These are phyloP conservation scores for Ecliptopera silaceata DNA, from an alignment of 2,888 invertebrate species.

Conservation along the genomic window DNA sequence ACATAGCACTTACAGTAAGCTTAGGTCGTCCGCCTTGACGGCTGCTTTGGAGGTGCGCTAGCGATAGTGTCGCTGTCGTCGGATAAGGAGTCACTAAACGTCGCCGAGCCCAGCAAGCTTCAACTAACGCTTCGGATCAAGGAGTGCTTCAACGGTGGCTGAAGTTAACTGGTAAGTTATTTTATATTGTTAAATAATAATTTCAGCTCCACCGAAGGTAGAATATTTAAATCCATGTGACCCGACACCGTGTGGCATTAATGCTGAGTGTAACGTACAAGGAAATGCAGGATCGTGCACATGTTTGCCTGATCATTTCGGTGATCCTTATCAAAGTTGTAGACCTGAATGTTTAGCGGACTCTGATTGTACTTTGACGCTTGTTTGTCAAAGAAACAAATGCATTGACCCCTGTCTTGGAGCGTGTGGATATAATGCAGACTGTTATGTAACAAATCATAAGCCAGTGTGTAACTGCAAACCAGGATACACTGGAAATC, in stretches of 20 bases:
- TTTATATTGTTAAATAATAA: conserved; percentile 59
- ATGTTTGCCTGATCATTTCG: conserved; percentile 87
- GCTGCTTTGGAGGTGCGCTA: conserved; percentile 77
- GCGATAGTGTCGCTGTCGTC: conserved; percentile 68
- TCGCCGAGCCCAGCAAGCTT: conserved; percentile 78
- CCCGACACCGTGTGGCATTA: conserved; percentile 86
- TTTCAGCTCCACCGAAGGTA: conserved; percentile 74
- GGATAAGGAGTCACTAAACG: conserved; percentile 76
- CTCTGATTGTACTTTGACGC: conserved; percentile 85
- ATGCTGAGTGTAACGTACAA: conserved; percentile 89
- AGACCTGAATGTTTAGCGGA: conserved; percentile 86
- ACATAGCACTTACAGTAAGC: conserved; percentile 83
- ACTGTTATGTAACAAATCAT: conserved; percentile 86
- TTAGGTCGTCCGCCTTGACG: conserved; percentile 73
- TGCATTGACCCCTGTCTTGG: conserved; percentile 88
- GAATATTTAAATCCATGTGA: conserved; percentile 83
- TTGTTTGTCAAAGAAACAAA: conserved; percentile 85
- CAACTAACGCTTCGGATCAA: conserved; percentile 82
- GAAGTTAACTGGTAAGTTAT: conserved; percentile 68
- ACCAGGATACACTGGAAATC: conserved; percentile 86
- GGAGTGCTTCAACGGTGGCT: conserved; percentile 78
- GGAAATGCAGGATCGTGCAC: conserved; percentile 89
- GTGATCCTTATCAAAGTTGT: conserved; percentile 90
- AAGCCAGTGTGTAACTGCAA: conserved; percentile 85
- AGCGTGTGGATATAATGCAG: conserved; percentile 86